Evolutionary conservation across 2,888 invertebrate species (phyloP), one percentile per base, ranked within the genome.

Genomic region (Andrena haemorrhoa): DNA sequence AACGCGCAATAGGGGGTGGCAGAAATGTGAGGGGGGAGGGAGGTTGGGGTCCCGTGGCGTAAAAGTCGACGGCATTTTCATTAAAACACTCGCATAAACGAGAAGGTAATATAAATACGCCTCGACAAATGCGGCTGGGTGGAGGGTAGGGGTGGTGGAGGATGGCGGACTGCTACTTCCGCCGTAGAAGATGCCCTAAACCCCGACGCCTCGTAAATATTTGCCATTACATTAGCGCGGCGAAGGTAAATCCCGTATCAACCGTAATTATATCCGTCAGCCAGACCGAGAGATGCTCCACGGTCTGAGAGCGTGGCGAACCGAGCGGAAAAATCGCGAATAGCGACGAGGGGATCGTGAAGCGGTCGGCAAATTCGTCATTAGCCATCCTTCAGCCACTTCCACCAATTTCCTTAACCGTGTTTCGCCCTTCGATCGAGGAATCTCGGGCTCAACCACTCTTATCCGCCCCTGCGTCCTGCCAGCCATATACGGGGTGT

Each of bases 221-320:
- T 88, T 88, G 83, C 82, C 80, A 41, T 79, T 87, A 80, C 89
- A 87, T 88, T 89, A 88, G 79, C 75, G 72, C 53, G 72, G 75
- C 71, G 72, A 74, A 85, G 82, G 74, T 85, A 86, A 89, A 86
- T 89, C 78, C 79, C 53, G 76, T 47, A 74, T 78, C 76, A 70
- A 75, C 80, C 74, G 82, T 88, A 87, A 87, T 88, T 87, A 86
- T 82, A 88, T 88, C 80, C 85, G 79, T 60, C 61, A 51, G 78
- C 58, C 51, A 61, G 29, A 12, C 35, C 53, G 41, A 4, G 41
- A 70, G 65, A 61, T 53, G 47, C 74, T 72, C 61, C 60, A 64
- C 73, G 35, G 65, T 53, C 53, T 26, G 71, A 69, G 61, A 60
- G 56, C 20, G 53, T 4, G 56, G 23, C 20, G 65, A 31, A n/a